Evolutionary conservation across 2,888 invertebrate genomes (phyloP).

Genomic region (Habrosyne pyritoides): DNA sequence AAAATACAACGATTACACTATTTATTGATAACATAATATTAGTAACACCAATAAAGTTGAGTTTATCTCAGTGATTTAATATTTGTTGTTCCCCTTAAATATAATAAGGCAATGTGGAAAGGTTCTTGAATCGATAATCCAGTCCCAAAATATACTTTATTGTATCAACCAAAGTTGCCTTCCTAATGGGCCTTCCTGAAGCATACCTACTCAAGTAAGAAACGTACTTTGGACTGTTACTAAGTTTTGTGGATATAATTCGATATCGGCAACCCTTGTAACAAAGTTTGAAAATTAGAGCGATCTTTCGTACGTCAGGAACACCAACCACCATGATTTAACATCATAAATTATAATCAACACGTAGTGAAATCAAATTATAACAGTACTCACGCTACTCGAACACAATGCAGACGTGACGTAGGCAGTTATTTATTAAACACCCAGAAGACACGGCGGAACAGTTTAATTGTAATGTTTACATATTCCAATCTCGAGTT

Average conservation of each 20-base stretch:
- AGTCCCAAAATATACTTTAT: constrained; percentile 44
- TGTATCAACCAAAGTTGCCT: constrained; percentile 45
- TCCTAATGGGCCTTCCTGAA: constrained; percentile 39
- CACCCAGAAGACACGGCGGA: background rate
- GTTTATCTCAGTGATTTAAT: too few species aligned
- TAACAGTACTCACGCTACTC: background rate
- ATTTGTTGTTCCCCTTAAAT: background rate
- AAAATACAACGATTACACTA: too few species aligned
- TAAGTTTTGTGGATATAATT: constrained; percentile 59
- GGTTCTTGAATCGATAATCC: constrained; percentile 49
- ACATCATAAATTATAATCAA: constrained; percentile 38
- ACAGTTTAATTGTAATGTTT: background rate
- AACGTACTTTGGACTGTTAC: constrained; percentile 30
- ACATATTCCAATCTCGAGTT: background rate
- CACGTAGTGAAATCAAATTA: constrained; percentile 8
- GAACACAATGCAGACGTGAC: background rate
- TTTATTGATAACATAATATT: too few species aligned
- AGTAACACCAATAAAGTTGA: too few species aligned
- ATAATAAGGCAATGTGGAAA: constrained; percentile 32
- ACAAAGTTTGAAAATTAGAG: constrained; percentile 61
- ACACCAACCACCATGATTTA: constrained; percentile 31
- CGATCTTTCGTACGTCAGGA: constrained; percentile 58
- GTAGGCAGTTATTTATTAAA: background rate
- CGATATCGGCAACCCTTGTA: constrained; percentile 61
- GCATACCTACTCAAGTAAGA: constrained; percentile 21